phyloP scores from a whole-genome alignment of 2,888 invertebrate genomes.

The Stenurella melanura region DNA sequence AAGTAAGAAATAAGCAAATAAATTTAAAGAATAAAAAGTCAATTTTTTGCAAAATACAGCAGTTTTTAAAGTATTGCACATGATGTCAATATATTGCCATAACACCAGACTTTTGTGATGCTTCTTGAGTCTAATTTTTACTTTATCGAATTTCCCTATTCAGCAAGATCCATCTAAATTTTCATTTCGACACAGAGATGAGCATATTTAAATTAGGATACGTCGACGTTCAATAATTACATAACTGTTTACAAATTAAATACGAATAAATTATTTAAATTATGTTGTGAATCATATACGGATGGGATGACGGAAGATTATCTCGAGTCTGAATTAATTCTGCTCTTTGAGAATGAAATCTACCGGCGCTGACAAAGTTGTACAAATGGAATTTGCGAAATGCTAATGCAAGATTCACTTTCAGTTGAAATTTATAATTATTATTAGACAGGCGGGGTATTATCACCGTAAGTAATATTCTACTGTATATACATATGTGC shows the following conservation, averaged over 20 bases:
- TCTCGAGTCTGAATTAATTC: conserved; percentile 30
- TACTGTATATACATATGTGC: background rate
- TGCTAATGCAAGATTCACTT: conserved; percentile 7
- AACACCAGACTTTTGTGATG: no score
- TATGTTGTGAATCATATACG: conserved; percentile 27
- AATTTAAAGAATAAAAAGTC: no score
- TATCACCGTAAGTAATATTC: background rate
- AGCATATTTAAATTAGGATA: conserved; percentile 28
- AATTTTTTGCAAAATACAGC: no score
- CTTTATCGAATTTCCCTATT: background rate
- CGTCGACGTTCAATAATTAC: conserved; percentile 29
- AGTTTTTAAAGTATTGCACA: no score
- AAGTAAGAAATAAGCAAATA: no score
- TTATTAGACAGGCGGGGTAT: conserved; percentile 1
- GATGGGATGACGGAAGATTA: conserved; percentile 33
- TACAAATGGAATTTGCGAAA: conserved; percentile 12
- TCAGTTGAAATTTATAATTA: conserved; percentile 3
- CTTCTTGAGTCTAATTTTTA: background rate
- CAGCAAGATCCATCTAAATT: background rate
- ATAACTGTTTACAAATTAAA: conserved; percentile 39
- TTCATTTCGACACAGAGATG: background rate
- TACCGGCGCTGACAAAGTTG: conserved; percentile 13
- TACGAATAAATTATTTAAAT: conserved; percentile 40
- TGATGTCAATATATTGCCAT: no score
- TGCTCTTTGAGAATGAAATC: background rate